Base-by-base conservation (phyloP, 2,888 invertebrate genomes). In the Pyralis farinalis region DNA sequence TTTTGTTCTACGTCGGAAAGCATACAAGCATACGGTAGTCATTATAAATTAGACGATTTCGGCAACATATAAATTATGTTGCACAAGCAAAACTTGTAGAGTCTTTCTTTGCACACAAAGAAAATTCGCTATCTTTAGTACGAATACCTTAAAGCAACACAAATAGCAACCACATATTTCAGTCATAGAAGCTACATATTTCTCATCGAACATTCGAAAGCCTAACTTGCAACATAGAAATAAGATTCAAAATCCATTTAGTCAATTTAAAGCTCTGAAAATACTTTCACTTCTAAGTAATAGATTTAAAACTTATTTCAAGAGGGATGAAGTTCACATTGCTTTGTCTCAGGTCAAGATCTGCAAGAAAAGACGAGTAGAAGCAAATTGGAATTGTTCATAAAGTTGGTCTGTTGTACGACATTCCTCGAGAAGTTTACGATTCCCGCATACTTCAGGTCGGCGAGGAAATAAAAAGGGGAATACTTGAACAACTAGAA, bases 321-420 rank as follows among this genome's bases (percentile, higher is more conserved):
- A 31, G 2, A n/a, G n/a, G 10, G 12, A 30, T 16, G 20, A 12
- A 22, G 37, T 7, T 12, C n/a, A 22, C 11, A 37, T 30, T 37
- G 4, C 21, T 3, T 32, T 25, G 10, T 31, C 12, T 9, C 4
- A 16, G 20, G 22, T 29, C 29, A 21, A 33, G 29, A 39, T 8
- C 35, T 31, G 37, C 30, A 36, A 34, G 49, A 48, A 46, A 45
- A 49, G 46, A 35, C 42, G 39, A 32, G 43, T 40, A 51, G 49
- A 55, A 59, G 62, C 59, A 72, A 78, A 78, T 78, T 75, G 70
- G 63, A 75, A 77, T 73, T 71, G 71, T 76, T 75, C 44, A 45
- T 47, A 47, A 57, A 67, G 55, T 53, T 52, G 60, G 54, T 60
- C 55, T 52, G 53, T 50, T 49, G 41, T 47, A 47, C 51, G 52